Conservation (phyloP, 2,797 vertebrate genomes). For the Alcedo quadribrachys region DNA sequence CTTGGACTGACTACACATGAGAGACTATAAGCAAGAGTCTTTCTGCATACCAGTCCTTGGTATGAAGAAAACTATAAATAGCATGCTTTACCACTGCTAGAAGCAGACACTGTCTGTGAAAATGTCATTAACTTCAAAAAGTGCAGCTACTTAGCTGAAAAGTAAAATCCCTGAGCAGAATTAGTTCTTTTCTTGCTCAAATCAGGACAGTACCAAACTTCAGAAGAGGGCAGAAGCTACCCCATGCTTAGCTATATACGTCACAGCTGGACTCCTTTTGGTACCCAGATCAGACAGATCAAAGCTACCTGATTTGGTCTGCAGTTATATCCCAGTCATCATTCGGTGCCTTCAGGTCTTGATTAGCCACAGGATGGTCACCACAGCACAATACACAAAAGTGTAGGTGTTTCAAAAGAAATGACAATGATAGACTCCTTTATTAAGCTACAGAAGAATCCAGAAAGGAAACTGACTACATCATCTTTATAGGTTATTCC, state of each 20-base stretch:
- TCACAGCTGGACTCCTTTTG: neutral
- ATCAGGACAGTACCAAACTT: neutral
- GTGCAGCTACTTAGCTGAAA: neutral
- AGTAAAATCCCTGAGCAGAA: neutral
- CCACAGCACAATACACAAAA: neutral
- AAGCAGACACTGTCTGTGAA: neutral
- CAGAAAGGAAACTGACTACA: neutral
- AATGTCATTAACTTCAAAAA: neutral
- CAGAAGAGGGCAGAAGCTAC: neutral
- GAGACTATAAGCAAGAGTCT: neutral
- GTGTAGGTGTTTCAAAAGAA: neutral
- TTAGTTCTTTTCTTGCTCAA: neutral
- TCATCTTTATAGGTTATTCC: neutral
- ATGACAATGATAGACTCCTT: neutral
- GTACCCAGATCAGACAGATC: neutral
- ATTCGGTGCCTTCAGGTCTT: neutral
- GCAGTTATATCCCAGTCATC: neutral
- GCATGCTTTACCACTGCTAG: neutral
- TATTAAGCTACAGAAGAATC: neutral
- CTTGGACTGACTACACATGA: neutral
- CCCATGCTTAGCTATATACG: neutral
- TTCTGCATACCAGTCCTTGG: neutral
- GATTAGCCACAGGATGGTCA: neutral
- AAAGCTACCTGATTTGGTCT: neutral
- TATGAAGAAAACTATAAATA: neutral